Base-by-base conservation (phyloP, 1,140 invertebrate species). In the Drosophila auraria region DNA sequence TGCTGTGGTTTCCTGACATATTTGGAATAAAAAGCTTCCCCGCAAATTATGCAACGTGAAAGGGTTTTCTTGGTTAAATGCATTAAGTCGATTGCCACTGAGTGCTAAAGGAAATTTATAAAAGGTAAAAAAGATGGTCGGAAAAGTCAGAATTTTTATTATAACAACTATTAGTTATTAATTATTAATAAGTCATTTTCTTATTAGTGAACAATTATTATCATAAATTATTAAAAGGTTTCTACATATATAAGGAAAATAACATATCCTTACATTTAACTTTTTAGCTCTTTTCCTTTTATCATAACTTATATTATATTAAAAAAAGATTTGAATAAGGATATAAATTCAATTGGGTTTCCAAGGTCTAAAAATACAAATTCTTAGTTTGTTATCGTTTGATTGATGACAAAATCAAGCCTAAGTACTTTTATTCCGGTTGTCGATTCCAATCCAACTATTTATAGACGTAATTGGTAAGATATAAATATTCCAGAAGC, bases 11-110 rank as follows among this genome's bases (percentile, higher is more conserved):
- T 72, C 17, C 15, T n/a, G 5, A 30, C 68, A 63, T 5, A 25
- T 63, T 25, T 11, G 5, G n/a, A 11, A 47, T 38, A 33, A 45
- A 17, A 25, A 20, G 25, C 49, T 7, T 23, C 11, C n/a, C 68
- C 68, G 20, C 40, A 71, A 68, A 44, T 12, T 71, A 53, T 47
- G 50, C 68, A 68, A 54, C 25, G 49, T 36, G 40, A 1, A 8
- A 17, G 33, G 58, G 2, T 23, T 20, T 47, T 20, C 1, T 11
- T 33, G 36, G 1, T 44, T 58, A 5, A 27, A 44, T 25, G 17
- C 33, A 27, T 20, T 49, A 30, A 17, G 11, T 5, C 5, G 8
- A 20, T 11, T 20, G 9, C n/a, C 5, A 12, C 23, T 44, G n/a
- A 30, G 9, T 3, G n/a, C 1, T 17, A 14, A 12, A 17, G 23